Evolutionary conservation across 92 coral and sea anemone genomes (phyloP).

Genomic region (Umimayanthus chanpuru): DNA sequence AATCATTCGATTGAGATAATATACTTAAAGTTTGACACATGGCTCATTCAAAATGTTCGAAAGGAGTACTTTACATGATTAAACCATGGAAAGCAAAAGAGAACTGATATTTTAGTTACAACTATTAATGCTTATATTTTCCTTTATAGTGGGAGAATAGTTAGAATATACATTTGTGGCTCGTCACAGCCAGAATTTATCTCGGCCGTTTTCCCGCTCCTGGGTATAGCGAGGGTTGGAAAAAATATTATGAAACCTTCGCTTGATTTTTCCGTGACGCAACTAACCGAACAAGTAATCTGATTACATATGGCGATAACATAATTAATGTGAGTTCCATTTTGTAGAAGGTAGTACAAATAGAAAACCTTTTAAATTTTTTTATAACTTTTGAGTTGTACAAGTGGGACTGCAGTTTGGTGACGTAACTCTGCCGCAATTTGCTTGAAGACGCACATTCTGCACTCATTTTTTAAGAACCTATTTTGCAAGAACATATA

Average conservation of each 20-base stretch:
- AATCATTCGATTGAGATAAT: not conserved
- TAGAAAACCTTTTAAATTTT: not conserved
- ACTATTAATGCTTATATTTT: not conserved
- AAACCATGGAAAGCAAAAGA: not conserved
- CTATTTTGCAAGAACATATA: too few species aligned
- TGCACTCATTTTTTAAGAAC: too few species aligned
- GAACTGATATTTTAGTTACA: not conserved
- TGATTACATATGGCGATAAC: not conserved
- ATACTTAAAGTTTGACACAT: not conserved
- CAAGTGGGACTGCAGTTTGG: too few species aligned
- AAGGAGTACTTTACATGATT: not conserved
- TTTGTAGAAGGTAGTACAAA: too few species aligned
- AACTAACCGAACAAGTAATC: not conserved
- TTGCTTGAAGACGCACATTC: too few species aligned
- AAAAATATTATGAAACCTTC: too few species aligned
- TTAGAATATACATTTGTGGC: not conserved
- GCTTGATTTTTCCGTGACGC: not conserved
- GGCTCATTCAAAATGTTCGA: not conserved
- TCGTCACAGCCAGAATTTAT: not conserved
- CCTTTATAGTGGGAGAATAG: not conserved
- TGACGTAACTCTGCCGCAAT: too few species aligned
- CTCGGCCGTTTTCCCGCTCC: not conserved
- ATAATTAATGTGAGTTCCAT: not conserved
- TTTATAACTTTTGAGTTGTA: too few species aligned
- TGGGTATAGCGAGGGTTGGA: not conserved